Evolutionary conservation across 2,797 vertebrate species (phyloP).

Genomic region (Gorsachius magnificus): DNA sequence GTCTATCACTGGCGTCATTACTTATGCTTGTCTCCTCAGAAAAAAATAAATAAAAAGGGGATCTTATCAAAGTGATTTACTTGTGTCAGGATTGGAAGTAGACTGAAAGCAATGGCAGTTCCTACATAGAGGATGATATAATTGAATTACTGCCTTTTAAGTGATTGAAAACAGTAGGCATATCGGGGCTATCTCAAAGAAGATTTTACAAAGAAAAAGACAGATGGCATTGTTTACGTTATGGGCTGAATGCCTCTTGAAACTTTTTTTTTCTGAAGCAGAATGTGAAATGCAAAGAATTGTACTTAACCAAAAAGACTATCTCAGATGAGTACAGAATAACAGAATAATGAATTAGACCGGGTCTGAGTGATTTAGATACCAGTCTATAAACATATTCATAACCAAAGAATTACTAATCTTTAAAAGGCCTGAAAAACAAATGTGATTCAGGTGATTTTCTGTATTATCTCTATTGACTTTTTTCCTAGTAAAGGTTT

Average conservation of each 20-base stretch:
- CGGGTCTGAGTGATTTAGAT: not conserved
- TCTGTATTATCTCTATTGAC: not conserved
- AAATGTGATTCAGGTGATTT: not conserved
- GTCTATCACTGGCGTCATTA: conserved; percentile 68
- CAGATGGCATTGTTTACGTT: conserved; percentile 69
- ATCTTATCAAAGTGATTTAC: conserved; percentile 80
- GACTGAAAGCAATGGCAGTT: conserved; percentile 74
- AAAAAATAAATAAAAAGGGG: conserved; percentile 49
- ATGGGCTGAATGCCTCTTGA: conserved; percentile 20
- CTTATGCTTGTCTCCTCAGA: conserved; percentile 65
- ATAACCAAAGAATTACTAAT: not conserved
- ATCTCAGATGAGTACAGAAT: not conserved
- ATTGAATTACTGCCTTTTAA: conserved; percentile 81
- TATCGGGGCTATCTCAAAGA: conserved; percentile 71
- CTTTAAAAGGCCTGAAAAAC: not conserved
- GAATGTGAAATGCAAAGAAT: conserved; percentile 54
- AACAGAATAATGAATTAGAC: not conserved
- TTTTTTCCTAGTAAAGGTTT: not conserved
- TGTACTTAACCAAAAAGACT: not conserved
- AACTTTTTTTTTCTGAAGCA: conserved; percentile 30
- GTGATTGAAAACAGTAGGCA: conserved; percentile 80
- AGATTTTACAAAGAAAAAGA: conserved; percentile 71
- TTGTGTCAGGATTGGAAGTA: conserved; percentile 74
- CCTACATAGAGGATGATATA: conserved; percentile 71
- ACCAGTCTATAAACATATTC: not conserved